Base-by-base conservation (phyloP, 1,140 invertebrate species). In the Stenopsyche tienmushanensis region DNA sequence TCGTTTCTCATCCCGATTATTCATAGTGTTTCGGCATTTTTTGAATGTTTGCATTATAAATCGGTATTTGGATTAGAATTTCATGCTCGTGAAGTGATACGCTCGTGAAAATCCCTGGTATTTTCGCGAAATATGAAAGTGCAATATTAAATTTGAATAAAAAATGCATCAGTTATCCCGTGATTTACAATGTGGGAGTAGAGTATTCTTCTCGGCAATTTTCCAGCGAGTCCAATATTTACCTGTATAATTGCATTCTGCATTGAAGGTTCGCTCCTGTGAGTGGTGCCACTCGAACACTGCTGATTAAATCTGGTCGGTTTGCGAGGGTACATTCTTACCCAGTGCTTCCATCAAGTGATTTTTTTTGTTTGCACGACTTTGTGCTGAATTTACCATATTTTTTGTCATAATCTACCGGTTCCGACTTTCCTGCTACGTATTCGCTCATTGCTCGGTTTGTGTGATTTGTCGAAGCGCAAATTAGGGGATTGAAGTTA, bases 201-300 rank as follows among this genome's bases (percentile, higher is more conserved):
- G 57, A 55, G 65, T 49, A 62, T 66, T 57, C 52, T 67, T 67
- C 52, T 20, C 8, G 26, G 23, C 58, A 47, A 23, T 65, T 65
- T 58, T 55, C 63, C 62, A 49, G 18, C 9, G 17, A 58, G 41
- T 58, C 10, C 45, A 65, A 65, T 44, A 55, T 66, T 66, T 62
- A 66, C 65, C 65, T 66, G 53, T 62, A 67, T 67, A 67, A 67
- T 63, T 57, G 65, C 65, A 67, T 66, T 62, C 65, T 62, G 59
- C 50, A 62, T 62, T 62, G 58, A 52, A n/a, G n/a, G 44, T 23
- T 17, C 18, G 62, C 45, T 25, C 25, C 42, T 21, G 23, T 42
- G 29, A 59, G 54, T 59, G 50, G 26, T 50, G 54, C 60, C 53
- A 64, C 66, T 68, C 47, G 50, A 68, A 68, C 62, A 62, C 66